Evolutionary conservation across 1,140 invertebrate species (phyloP).

Genomic region (Acyrthosiphon pisum): DNA sequence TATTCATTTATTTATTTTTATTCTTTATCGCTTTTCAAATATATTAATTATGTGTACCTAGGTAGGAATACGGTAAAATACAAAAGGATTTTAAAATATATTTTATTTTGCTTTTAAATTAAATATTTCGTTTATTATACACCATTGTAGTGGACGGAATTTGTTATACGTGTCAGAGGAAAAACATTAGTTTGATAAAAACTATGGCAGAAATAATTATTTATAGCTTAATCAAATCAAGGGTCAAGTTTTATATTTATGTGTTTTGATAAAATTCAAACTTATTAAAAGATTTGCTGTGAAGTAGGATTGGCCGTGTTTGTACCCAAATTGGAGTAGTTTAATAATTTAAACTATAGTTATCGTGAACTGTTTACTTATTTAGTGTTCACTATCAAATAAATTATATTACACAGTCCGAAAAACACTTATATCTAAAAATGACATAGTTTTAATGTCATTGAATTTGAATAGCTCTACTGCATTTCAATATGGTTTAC

Average conservation of each 20-base stretch:
- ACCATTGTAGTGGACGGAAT: background rate
- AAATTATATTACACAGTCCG: slow-evolving; percentile 17
- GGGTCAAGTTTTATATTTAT: slow-evolving; percentile 7
- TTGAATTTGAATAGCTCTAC: slow-evolving; percentile 25
- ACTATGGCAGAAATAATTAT: slow-evolving; percentile 5
- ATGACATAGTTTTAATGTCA: slow-evolving; percentile 42
- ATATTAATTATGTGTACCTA: background rate
- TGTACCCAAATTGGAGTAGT: slow-evolving; percentile 19
- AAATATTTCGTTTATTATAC: slow-evolving; percentile 12
- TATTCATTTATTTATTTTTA: background rate
- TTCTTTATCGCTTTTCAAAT: background rate
- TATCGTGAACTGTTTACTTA: slow-evolving; percentile 13
- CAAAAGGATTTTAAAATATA: background rate
- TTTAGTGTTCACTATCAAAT: background rate
- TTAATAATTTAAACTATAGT: slow-evolving; percentile 37
- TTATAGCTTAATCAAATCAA: background rate
- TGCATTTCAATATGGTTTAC: slow-evolving; percentile 27
- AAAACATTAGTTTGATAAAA: slow-evolving; percentile 2
- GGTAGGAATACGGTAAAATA: background rate
- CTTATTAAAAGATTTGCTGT: background rate
- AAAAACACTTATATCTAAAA: slow-evolving; percentile 28
- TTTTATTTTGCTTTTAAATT: background rate
- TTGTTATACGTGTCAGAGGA: background rate
- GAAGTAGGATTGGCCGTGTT: slow-evolving; percentile 19
- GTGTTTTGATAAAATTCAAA: slow-evolving; percentile 21